Evolutionary conservation across 2,888 invertebrate genomes (phyloP), one percentile per base, ranked within the genome.

Genomic region (Agrochola circellaris): DNA sequence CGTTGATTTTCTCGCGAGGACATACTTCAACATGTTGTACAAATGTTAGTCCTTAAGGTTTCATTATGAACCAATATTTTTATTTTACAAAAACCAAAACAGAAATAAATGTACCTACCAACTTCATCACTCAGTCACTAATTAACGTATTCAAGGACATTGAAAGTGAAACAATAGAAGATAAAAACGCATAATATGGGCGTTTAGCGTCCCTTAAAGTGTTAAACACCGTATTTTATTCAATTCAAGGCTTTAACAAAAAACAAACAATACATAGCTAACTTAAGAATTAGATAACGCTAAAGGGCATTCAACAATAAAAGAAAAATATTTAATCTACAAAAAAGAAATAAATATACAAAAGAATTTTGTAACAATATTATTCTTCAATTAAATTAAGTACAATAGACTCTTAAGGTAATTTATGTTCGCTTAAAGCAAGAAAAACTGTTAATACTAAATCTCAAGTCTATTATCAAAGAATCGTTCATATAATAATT

Each of bases 351-450:
- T 26, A 51, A 76, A 48, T 45, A 45, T 4, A 68, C 66, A 60
- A 69, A 60, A 80, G n/a, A 65, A 15, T 58, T 56, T 48, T 15
- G 7, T 34, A 34, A 26, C 15, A 62, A 51, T 62, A 51, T 82
- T 66, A 56, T 61, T 61, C 3, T 69, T 60, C 13, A 56, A 54
- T 70, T 60, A 48, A 66, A 66, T 61, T 26, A 58, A 58, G 26
- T 42, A 56, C n/a, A 81, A 42, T 58, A 61, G 48, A 58, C 48
- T 58, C 64, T 65, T 61, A n/a, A 38, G 8, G 48, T 56, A 75
- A 81, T 62, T 81, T 38, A 38, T 34, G 34, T 78, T 83, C 26
- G 61, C 61, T 45, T 30, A 17, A 17, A 58, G 61, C 38, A 56
- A 69, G 30, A 54, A 26, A 58, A 54, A 20, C 23, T 76, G 26